These are phyloP conservation scores for Pipistrellus kuhlii DNA, from an alignment of 2,797 vertebrate species.

Conservation along the genomic window DNA sequence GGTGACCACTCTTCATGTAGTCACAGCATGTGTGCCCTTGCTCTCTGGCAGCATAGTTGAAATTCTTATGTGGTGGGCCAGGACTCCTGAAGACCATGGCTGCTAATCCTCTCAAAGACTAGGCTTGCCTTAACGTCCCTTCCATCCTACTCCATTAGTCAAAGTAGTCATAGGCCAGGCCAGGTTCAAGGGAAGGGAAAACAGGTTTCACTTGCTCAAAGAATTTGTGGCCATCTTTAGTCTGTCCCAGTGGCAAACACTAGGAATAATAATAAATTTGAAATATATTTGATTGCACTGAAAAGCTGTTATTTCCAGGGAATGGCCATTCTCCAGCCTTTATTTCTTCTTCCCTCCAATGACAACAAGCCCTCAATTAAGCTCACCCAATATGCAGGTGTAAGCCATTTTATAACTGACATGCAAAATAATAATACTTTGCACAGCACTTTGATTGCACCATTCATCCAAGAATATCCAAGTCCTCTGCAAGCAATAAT, in stretches of 20 bases:
- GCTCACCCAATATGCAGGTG: slow-evolving; percentile 22
- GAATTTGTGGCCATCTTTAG: background rate
- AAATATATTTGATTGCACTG: background rate
- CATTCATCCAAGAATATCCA: slow-evolving; percentile 68
- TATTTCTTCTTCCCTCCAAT: background rate
- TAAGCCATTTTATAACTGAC: slow-evolving; percentile 61
- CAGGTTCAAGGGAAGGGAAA: background rate
- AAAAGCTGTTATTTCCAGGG: background rate
- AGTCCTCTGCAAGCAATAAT: slow-evolving; percentile 63
- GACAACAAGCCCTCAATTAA: slow-evolving; percentile 32
- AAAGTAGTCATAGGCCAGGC: background rate
- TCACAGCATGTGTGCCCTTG: background rate
- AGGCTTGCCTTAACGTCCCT: background rate
- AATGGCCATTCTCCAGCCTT: background rate
- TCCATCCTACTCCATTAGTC: background rate
- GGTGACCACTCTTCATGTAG: background rate
- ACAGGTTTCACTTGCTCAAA: background rate
- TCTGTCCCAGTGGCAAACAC: background rate
- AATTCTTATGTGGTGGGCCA: background rate
- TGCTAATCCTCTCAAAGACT: background rate
- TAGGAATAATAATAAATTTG: slow-evolving; percentile 1
- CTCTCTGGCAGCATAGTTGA: background rate
- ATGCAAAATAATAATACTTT: slow-evolving; percentile 71
- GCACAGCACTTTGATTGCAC: slow-evolving; percentile 62
- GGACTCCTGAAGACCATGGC: background rate